Evolutionary conservation across 2,797 vertebrate genomes (phyloP).

Genomic region (Anguilla megastoma): DNA sequence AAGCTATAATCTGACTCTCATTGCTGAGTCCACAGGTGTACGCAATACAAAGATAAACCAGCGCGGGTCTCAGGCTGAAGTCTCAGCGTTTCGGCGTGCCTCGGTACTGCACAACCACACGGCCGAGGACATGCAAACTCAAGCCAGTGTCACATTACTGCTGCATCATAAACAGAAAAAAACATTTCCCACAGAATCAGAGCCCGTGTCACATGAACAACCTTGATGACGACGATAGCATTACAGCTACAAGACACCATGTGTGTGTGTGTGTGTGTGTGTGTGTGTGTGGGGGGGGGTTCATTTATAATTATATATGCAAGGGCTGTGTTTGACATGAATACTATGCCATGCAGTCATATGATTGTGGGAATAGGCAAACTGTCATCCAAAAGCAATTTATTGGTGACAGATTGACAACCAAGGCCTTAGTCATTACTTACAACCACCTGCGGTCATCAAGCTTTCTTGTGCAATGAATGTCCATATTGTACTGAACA

Average conservation of each 20-base stretch:
- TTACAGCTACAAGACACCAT: background rate
- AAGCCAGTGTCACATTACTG: background rate
- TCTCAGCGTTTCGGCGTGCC: background rate
- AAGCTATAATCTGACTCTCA: background rate
- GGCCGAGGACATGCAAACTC: background rate
- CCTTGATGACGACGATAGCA: background rate
- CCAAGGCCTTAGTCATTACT: background rate
- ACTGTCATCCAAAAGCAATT: slow-evolving; percentile 17
- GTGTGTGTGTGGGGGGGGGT: background rate
- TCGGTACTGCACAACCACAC: background rate
- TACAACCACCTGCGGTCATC: slow-evolving; percentile 2
- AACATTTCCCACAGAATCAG: background rate
- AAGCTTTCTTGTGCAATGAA: background rate
- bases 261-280: background rate
- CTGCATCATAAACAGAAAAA: slow-evolving; percentile 2
- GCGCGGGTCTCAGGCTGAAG: background rate
- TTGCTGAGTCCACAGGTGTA: slow-evolving; percentile 12
- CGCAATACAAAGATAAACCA: background rate
- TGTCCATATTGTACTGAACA: slow-evolving; percentile 15
- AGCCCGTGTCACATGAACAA: background rate
- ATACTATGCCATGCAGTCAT: background rate
- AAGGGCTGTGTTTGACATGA: background rate
- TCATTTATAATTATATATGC: background rate
- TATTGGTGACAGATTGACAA: background rate
- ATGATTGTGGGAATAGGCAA: background rate